Base-by-base conservation (phyloP, 1,140 invertebrate genomes). In the Belonocnema kinseyi region DNA sequence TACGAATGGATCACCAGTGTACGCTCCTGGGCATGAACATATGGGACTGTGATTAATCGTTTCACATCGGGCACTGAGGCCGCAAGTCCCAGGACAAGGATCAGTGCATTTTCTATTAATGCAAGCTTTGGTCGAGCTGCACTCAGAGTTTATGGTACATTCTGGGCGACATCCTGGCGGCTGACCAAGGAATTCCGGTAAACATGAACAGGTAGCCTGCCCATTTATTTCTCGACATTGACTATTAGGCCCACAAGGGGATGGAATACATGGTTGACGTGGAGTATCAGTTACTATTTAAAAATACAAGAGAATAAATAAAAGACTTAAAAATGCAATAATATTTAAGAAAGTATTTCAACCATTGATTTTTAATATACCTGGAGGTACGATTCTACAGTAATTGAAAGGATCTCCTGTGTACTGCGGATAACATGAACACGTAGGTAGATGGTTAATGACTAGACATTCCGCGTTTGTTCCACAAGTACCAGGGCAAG, bases 41-140 rank as follows among this genome's bases (percentile, higher is more conserved):
- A 95, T 93, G 11, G 95, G 95, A 87, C 94, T 95, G 84, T 96
- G 95, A 83, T 96, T 95, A 74, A 95, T 93, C 50, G 95, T 94
- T 82, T 91, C 87, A 74, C 92, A 92, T 80, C 87, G 94, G 92
- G 74, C 95, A 85, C 94, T 94, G 0, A 92, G 92, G 26, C 94
- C 94, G 83, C 94, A 95, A 6, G 93, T 94, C 81, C 93, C 92
- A 77, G 93, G 90, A 89, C 95, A 96, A 58, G 95, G 95, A 89
- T 96, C 93, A 11, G 84, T 89, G 86, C 95, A 96, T 90, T 94
- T 94, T 80, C 94, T 93, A 82, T 93, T 94, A 19, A 94, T 91
- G 82, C 95, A 96, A 13, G 95, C 93, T 88, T 91, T 91, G 79
- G 92, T 92, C 70, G 92, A 87, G 19, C 92, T 80, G 89, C 95